phyloP scores from a whole-genome alignment of 64 coral and sea anemone genomes.

The Pocillopora damicornis region DNA sequence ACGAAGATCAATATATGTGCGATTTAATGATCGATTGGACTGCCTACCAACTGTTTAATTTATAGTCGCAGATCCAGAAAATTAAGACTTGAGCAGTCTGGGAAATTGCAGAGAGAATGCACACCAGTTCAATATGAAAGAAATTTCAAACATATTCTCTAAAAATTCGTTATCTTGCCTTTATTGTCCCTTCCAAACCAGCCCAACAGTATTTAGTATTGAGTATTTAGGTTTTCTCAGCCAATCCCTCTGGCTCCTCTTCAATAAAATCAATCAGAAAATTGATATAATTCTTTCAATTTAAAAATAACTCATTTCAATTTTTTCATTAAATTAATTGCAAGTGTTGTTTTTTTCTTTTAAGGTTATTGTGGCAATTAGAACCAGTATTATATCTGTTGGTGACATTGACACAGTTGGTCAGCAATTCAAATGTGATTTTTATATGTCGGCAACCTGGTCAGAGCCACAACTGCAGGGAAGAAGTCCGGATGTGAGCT shows the following conservation, averaged over 20 bases:
- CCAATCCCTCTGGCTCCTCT: too few relatives aligned
- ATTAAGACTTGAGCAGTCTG: background rate
- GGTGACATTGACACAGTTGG: constrained; percentile 86
- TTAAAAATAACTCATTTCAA: background rate
- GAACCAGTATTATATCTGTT: constrained; percentile 63
- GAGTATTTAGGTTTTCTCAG: too few relatives aligned
- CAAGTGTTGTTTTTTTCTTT: background rate
- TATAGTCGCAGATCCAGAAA: too few relatives aligned
- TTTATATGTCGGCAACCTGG: constrained; percentile 77
- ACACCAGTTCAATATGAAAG: background rate
- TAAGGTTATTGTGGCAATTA: constrained; percentile 47
- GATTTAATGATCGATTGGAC: too few relatives aligned
- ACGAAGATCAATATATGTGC: too few relatives aligned
- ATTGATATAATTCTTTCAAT: background rate
- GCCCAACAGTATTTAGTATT: too few relatives aligned
- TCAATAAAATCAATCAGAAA: too few relatives aligned
- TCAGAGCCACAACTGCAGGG: constrained; percentile 65
- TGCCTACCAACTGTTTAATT: too few relatives aligned
- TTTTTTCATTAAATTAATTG: background rate
- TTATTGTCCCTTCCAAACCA: too few relatives aligned
- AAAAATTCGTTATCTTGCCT: too few relatives aligned
- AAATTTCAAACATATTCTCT: background rate
- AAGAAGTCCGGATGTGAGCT: constrained; percentile 18
- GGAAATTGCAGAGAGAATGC: background rate
- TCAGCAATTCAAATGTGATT: constrained; percentile 75